Conservation (phyloP, 2,797 vertebrate genomes). For the Sylvilagus floridanus region DNA sequence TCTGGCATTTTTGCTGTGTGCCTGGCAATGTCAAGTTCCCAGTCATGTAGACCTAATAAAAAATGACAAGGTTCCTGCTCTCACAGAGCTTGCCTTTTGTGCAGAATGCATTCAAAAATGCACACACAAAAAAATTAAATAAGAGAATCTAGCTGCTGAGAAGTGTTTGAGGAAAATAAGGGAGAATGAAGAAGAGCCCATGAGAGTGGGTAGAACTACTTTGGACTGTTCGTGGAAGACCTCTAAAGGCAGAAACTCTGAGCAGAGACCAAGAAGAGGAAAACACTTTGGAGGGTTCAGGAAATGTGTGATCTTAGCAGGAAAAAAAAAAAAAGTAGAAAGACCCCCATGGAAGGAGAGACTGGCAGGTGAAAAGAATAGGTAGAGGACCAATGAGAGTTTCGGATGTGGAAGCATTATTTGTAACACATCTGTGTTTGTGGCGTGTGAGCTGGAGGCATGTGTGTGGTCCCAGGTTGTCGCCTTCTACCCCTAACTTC, state of each 20-base stretch:
- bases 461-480: not conserved
- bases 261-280: not conserved
- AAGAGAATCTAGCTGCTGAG: not conserved
- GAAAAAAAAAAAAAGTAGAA: not conserved
- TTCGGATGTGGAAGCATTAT: not conserved
- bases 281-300: not conserved
- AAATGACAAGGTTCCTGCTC: not conserved
- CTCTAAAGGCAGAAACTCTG: not conserved
- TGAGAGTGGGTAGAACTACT: not conserved
- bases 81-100: not conserved
- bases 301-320: not conserved
- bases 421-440: not conserved
- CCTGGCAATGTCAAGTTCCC: not conserved
- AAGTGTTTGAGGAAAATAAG: not conserved
- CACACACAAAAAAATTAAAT: not conserved
- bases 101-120: not conserved
- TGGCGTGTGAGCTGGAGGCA: not conserved
- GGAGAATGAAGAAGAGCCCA: not conserved
- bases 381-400: not conserved
- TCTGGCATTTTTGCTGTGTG: not conserved
- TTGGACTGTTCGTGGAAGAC: not conserved
- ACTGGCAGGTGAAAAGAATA: not conserved
- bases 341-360: not conserved
- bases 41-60: not conserved
- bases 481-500: not conserved